Evolutionary conservation across 2,888 invertebrate genomes (phyloP), one percentile per base, ranked within the genome.

Genomic region (Microctonus aethiopoides): DNA sequence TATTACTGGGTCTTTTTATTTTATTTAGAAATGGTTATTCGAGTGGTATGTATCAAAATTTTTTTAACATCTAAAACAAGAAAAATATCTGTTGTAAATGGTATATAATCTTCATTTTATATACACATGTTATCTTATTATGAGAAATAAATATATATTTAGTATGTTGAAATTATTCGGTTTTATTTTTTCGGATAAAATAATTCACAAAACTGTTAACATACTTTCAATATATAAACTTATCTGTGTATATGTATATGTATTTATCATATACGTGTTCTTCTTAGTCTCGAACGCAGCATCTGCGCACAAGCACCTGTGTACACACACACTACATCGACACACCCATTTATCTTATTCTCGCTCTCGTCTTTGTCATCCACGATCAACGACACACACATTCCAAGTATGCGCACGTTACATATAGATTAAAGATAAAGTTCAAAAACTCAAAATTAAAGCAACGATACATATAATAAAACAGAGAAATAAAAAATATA

Each of bases 261-360:
- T 57, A 13, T 52, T 10, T 34, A 20, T 34, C n/a, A 16, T 32
- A 16, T 32, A 32, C 34, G 32, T 64, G 32, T 61, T 39, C 20
- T 61, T 73, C 65, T 71, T 63, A 68, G 73, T 76, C 76, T 77
- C 74, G 74, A 74, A 74, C 79, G 76, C 85, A 85, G 85, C 85
- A 85, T 85, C 84, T 85, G 85, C 82, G 81, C 73, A 72, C 76
- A 70, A 77, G 81, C 85, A 85, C 84, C 85, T 85, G 85, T 85
- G 85, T 85, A 85, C 82, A 85, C 84, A 36, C 22, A 85, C 84
- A 36, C 16, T 24, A 41, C 64, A 52, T 32, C 79, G 76, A 79
- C 75, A 72, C 72, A 39, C 73, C 34, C 52, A 63, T 62, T 41
- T 54, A 51, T 68, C 68, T 59, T 61, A 34, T 24, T 39, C 24